These are phyloP conservation scores for Rhagonycha lutea DNA, from an alignment of 2,888 invertebrate genomes.

Conservation along the genomic window DNA sequence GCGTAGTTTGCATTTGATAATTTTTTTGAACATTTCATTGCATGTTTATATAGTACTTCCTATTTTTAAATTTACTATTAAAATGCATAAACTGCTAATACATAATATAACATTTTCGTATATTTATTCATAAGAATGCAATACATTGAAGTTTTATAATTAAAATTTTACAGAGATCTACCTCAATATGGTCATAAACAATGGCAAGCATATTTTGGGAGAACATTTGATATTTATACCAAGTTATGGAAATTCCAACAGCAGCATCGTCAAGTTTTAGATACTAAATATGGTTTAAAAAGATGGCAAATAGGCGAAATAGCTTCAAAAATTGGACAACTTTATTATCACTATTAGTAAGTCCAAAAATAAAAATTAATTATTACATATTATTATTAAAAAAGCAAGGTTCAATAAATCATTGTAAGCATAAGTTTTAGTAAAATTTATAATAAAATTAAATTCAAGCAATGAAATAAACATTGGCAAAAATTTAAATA, in stretches of 20 bases:
- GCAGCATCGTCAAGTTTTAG: conserved; percentile 88
- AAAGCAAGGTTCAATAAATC: background rate
- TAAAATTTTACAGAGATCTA: conserved; percentile 73
- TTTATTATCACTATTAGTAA: conserved; percentile 98
- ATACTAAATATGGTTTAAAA: conserved; percentile 92
- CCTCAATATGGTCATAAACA: conserved; percentile 97
- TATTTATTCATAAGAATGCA: background rate
- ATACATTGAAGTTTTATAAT: background rate
- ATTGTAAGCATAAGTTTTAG: background rate
- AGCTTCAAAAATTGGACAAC: conserved; percentile 96
- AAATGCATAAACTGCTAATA: background rate
- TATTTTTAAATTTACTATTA: background rate
- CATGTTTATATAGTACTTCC: background rate
- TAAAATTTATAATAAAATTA: background rate
- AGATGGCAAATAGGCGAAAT: conserved; percentile 99
- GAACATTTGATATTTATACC: conserved; percentile 96
- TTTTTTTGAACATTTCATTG: background rate
- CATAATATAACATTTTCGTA: too few relatives aligned
- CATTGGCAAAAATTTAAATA: too few relatives aligned
- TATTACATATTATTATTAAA: background rate
- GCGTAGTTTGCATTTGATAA: background rate
- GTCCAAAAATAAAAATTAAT: conserved; percentile 49
- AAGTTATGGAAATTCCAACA: conserved; percentile 98
- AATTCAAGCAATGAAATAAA: too few relatives aligned
- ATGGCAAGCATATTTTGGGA: conserved; percentile 96